Evolutionary conservation across 2,113 vertebrate species (phyloP).

Genomic region (Onychostruthus taczanowskii): DNA sequence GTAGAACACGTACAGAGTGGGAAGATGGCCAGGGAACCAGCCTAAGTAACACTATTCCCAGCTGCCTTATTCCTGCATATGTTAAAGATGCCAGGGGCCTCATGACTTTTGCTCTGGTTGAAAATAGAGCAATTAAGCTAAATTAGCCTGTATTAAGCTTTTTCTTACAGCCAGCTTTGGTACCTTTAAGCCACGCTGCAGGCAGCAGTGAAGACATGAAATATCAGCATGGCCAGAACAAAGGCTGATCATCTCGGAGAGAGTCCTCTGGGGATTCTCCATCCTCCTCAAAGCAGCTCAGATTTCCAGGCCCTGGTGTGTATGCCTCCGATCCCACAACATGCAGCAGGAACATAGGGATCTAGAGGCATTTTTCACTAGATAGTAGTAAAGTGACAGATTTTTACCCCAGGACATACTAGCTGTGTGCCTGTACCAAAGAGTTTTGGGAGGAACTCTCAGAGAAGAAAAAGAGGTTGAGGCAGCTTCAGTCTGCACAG

Average conservation of each 20-base stretch:
- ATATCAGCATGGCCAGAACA: background rate
- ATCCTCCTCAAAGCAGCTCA: background rate
- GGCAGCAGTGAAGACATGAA: background rate
- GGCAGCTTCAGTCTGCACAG: background rate
- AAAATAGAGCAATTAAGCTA: conserved; percentile 34
- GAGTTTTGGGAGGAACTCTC: background rate
- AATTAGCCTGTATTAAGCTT: conserved; percentile 2
- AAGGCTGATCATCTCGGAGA: background rate
- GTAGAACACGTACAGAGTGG: background rate
- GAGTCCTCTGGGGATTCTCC: background rate
- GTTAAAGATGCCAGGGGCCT: background rate
- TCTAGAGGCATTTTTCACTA: background rate
- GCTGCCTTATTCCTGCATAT: background rate
- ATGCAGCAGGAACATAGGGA: background rate
- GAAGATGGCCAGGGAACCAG: background rate
- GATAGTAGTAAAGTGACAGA: background rate
- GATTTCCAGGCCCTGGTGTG: background rate
- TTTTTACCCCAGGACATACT: background rate
- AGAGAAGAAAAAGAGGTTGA: background rate
- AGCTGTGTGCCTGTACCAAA: background rate
- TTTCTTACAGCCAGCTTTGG: background rate
- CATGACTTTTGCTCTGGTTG: background rate
- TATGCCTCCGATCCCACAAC: background rate
- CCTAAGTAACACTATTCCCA: background rate
- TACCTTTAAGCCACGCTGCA: background rate